Conservation (phyloP, 2,888 invertebrate species). For the Nudaria mundana region DNA sequence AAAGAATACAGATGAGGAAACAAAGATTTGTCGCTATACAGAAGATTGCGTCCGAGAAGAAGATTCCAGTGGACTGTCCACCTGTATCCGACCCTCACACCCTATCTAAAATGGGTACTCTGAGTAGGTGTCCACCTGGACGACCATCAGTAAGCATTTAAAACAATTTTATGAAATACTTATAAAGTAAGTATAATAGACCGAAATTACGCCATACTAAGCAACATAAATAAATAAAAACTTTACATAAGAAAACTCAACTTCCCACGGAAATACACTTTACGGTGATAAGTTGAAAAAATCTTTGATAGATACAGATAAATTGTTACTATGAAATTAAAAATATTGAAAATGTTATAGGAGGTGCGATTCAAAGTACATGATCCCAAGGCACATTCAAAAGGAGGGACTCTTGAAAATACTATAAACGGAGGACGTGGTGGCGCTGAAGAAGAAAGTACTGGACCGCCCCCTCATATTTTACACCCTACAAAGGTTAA, state of each 20-base stretch:
- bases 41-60: slow-evolving; percentile 95
- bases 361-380: slow-evolving; percentile 97
- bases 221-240: no score
- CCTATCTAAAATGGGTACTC: slow-evolving; percentile 88
- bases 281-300: no score
- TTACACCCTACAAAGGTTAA: slow-evolving; percentile 54
- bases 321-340: no score
- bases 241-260: no score
- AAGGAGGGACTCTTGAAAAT: slow-evolving; percentile 93
- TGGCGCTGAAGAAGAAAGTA: slow-evolving; percentile 41
- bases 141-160: slow-evolving; percentile 59
- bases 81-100: slow-evolving; percentile 84
- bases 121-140: slow-evolving; percentile 78
- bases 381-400: slow-evolving; percentile 95
- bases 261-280: no score
- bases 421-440: slow-evolving; percentile 91
- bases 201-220: no score
- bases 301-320: no score
- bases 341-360: slow-evolving; percentile 66
- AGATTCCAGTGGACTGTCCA: slow-evolving; percentile 88
- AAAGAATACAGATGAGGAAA: slow-evolving; percentile 97
- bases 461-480: slow-evolving; percentile 84
- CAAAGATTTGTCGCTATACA: slow-evolving; percentile 93
- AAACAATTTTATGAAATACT: no score
- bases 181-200: no score